phyloP scores from a whole-genome alignment of 2,888 invertebrate genomes.

The Tetrapedia diversipes region DNA sequence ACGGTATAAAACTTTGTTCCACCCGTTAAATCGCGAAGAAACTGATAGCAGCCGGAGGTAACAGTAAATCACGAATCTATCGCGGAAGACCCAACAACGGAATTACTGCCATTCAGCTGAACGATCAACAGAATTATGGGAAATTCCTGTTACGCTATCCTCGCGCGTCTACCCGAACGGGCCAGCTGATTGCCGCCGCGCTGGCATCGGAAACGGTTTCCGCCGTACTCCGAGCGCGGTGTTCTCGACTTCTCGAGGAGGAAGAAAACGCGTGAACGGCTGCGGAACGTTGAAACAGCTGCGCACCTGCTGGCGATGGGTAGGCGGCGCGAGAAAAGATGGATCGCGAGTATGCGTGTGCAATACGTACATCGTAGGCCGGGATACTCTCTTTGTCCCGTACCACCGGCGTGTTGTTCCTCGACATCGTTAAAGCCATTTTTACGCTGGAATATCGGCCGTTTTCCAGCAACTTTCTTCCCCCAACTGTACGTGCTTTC shows the following conservation, averaged over 20 bases:
- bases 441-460: background rate
- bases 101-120: background rate
- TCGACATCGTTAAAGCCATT: conserved; percentile 84
- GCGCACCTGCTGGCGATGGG: conserved; percentile 8
- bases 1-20: too few relatives aligned
- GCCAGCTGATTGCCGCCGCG: background rate
- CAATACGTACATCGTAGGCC: conserved; percentile 86
- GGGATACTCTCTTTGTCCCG: conserved; percentile 87
- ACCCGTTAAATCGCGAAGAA: too few relatives aligned
- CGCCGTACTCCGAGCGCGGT: conserved; percentile 4
- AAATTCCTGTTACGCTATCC: background rate
- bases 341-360: background rate
- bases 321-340: background rate
- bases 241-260: too few relatives aligned
- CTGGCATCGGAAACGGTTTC: conserved; percentile 1
- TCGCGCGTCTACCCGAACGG: background rate
- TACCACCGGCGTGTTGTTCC: conserved; percentile 87
- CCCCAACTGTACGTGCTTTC: background rate
- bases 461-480: conserved; percentile 3
- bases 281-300: background rate
- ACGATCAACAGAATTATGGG: background rate
- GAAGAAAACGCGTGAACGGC: background rate
- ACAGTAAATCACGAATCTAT: background rate
- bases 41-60: too few relatives aligned
- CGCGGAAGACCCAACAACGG: background rate